Evolutionary conservation across 1,140 invertebrate species (phyloP), one percentile per base, ranked within the genome.

Genomic region (Drosophila kikkawai): DNA sequence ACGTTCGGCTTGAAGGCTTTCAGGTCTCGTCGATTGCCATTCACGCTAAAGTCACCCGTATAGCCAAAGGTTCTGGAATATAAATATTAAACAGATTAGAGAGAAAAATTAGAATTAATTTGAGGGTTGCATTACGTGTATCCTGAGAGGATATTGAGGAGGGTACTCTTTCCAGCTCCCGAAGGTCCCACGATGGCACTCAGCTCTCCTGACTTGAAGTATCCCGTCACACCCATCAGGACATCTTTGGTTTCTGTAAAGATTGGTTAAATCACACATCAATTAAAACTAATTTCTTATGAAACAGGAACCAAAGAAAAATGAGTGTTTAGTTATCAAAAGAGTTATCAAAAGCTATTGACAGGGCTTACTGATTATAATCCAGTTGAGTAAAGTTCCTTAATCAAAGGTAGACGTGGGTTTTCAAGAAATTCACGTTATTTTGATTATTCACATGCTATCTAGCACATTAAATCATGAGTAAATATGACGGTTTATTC

Each of bases 151-250:
- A 97, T 95, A 80, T 97, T 96, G 69, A 97, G 94, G 19, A 97
- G 93, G 0, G 97, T 97, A 15, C 96, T 97, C 93, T 98, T 98
- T 15, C 97, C 97, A 22, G 97, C 97, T 12, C 97, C 97, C 0
- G 96, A 97, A 0, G 97, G 97, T 8, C 97, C 96, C 90, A 97
- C 94, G 48, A 97, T 95, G 9, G 95, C 96, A 1, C 95, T 96
- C 9, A 97, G 65, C 93, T 94, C 94, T 4, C 94, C 93, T 0
- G 94, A 93, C 29, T 93, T 84, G 57, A 95, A 95, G 44, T 93
- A 87, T 3, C 95, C 95, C 36, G 93, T 93, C 0, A 94, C 79
- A 32, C 93, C 93, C 67, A 94, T 87, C 3, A 96, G 84, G 58
- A 96, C 95, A 32, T 93, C 94, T 87, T 92, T 93, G 53, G 79